These are phyloP conservation scores for Agonopterix heracliana DNA, from an alignment of 2,888 invertebrate species.

Conservation along the genomic window DNA sequence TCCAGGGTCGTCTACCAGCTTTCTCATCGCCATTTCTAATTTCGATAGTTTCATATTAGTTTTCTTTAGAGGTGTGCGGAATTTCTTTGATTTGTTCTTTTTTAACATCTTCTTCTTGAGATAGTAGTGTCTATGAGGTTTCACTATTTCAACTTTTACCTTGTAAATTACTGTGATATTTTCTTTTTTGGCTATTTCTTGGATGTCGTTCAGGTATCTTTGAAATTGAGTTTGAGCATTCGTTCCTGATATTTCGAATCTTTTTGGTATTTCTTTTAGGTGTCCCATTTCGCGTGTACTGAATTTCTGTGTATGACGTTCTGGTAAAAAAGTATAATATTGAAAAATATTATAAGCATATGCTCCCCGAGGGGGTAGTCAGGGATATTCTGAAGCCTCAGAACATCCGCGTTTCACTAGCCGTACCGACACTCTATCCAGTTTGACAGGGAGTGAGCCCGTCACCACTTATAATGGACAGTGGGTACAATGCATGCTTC, in stretches of 20 bases:
- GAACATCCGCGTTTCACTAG: too few species aligned
- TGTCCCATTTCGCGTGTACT: conserved; percentile 10
- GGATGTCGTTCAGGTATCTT: conserved; percentile 41
- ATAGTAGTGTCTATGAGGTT: conserved; percentile 13
- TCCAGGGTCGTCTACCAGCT: conserved; percentile 30
- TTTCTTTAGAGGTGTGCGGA: conserved; percentile 57
- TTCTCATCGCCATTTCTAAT: conserved; percentile 51
- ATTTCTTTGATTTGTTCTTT: conserved; percentile 47
- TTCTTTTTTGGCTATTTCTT: conserved; percentile 36
- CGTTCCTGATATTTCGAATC: conserved; percentile 40
- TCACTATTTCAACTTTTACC: conserved; percentile 41
- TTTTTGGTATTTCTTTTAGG: conserved; percentile 41
- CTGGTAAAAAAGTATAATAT: too few species aligned
- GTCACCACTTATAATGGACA: too few species aligned
- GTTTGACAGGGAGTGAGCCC: too few species aligned
- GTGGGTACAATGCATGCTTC: too few species aligned
- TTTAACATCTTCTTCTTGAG: conserved; percentile 23
- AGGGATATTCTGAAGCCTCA: too few species aligned
- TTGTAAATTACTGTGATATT: conserved; percentile 46
- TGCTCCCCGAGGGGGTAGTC: too few species aligned
- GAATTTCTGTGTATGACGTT: too few species aligned
- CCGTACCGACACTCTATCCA: too few species aligned
- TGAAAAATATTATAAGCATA: too few species aligned
- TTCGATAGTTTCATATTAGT: conserved; percentile 59
- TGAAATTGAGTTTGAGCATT: conserved; percentile 37